Evolutionary conservation across 2,113 vertebrate species (phyloP).

Genomic region (Scophthalmus maximus): DNA sequence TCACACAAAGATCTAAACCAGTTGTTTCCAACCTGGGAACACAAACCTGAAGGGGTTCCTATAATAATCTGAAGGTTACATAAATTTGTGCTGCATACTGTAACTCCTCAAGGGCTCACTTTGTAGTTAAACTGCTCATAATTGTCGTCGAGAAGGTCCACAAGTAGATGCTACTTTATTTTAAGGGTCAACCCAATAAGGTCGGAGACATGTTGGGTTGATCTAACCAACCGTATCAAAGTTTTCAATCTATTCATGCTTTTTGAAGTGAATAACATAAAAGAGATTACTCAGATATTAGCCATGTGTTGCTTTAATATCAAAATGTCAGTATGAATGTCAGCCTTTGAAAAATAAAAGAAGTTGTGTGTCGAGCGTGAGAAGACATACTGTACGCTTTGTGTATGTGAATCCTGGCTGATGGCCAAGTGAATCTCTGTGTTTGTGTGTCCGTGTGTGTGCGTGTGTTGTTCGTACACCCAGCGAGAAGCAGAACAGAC

Average conservation of each 20-base stretch:
- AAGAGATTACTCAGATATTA: neutral
- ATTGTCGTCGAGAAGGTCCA: too few relatives aligned
- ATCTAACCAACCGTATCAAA: neutral
- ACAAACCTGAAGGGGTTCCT: too few relatives aligned
- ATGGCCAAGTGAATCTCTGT: constrained; percentile 50
- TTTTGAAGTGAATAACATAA: neutral
- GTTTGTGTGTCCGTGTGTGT: constrained; percentile 30
- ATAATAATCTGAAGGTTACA: neutral
- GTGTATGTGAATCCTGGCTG: constrained; percentile 57
- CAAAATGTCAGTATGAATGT: constrained; percentile 24
- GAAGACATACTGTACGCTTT: constrained; percentile 46
- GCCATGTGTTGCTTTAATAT: neutral
- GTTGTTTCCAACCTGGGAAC: neutral
- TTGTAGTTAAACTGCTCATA: too few relatives aligned
- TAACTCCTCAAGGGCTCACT: neutral
- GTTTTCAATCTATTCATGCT: too few relatives aligned
- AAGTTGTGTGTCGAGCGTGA: neutral
- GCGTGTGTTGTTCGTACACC: constrained; percentile 29
- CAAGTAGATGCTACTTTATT: neutral
- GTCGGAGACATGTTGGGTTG: neutral
- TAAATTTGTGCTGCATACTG: neutral
- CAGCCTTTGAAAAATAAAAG: constrained; percentile 7
- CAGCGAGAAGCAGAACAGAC: constrained; percentile 53
- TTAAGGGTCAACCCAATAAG: neutral
- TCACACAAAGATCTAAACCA: too few relatives aligned